A percentile compares a stretch with the other conserved stretches of the same genome.
Evolutionary conservation across 2,113 vertebrate genomes (phyloP).

Genomic region (Tympanuchus pallidicinctus): DNA sequence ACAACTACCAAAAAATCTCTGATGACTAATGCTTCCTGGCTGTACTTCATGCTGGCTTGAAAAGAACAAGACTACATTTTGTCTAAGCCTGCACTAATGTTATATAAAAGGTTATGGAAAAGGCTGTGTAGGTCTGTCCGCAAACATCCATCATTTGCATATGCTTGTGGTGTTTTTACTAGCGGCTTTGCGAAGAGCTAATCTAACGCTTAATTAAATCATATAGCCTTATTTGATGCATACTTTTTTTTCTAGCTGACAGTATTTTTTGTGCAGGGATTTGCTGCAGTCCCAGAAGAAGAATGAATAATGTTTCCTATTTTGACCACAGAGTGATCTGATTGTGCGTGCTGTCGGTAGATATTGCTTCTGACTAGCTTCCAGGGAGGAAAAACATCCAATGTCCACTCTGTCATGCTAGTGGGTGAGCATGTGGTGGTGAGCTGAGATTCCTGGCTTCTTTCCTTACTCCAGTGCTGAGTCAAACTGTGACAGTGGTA

Average conservation of each 20-base stretch:
- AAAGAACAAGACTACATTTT: conserved; percentile 53
- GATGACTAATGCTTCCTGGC: conserved; percentile 66
- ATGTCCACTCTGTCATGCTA: background rate
- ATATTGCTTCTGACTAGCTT: background rate
- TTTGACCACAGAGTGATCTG: conserved; percentile 6
- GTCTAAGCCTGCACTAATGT: conserved; percentile 36
- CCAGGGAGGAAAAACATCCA: background rate
- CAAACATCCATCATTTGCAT: background rate
- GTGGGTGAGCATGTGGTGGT: background rate
- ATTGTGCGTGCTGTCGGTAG: background rate
- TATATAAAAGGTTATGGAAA: conserved; percentile 48
- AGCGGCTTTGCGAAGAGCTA: background rate
- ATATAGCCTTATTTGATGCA: background rate
- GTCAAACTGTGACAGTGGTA: background rate
- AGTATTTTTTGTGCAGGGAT: background rate
- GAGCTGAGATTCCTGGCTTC: background rate
- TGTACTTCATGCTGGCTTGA: conserved; percentile 34
- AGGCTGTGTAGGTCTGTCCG: conserved; percentile 12
- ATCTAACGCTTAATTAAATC: conserved; percentile 18
- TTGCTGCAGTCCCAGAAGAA: conserved; percentile 21
- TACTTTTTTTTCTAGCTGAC: background rate
- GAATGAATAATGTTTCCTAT: conserved; percentile 14
- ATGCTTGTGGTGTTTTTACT: background rate
- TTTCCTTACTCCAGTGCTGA: background rate
- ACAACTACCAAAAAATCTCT: conserved; percentile 51